Evolutionary conservation across 1,140 invertebrate species (phyloP).

Genomic region (honey bee (Apis mellifera)): Amel_HAv3.1 CM009942.2:2682001-2682500

Average conservation of each 20-base stretch:
- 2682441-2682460: too few species aligned
- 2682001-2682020: neutral
- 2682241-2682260: too few species aligned
- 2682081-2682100: slow-evolving; percentile 17
- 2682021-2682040: neutral
- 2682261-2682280: too few species aligned
- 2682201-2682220: neutral
- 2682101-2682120: slow-evolving; percentile 28
- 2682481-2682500: too few species aligned
- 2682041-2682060: neutral
- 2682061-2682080: neutral
- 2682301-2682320: too few species aligned
- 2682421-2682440: too few species aligned
- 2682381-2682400: too few species aligned
- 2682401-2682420: too few species aligned
- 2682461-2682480: too few species aligned
- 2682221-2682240: neutral
- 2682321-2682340: neutral
- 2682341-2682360: neutral
- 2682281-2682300: neutral
- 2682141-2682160: neutral
- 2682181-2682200: neutral
- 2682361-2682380: too few species aligned
- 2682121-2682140: slow-evolving; percentile 18
- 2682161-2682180: slow-evolving; percentile 30